phyloP scores from a whole-genome alignment of 2,888 invertebrate species.

The Barypeithes pellucidus region DNA sequence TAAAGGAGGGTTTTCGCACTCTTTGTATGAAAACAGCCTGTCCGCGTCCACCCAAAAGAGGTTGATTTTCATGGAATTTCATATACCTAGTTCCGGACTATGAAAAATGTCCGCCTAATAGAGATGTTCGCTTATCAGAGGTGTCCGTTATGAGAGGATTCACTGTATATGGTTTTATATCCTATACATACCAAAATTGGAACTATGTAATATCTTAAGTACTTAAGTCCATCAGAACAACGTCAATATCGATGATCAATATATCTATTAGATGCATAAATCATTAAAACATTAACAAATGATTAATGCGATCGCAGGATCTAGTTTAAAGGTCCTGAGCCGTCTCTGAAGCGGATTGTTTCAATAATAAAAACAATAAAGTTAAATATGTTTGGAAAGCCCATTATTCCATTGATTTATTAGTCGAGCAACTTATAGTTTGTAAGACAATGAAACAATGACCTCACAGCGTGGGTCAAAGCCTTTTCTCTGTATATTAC shows the following conservation, averaged over 20 bases:
- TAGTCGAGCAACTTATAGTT: conserved; percentile 43
- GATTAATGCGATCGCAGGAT: conserved; percentile 37
- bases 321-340: conserved; percentile 37
- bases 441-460: conserved; percentile 52
- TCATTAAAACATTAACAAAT: conserved; percentile 25
- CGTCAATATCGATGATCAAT: not conserved
- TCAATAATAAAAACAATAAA: conserved; percentile 50
- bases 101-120: too few species aligned
- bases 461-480: conserved; percentile 45
- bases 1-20: too few species aligned
- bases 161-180: too few species aligned
- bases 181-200: too few species aligned
- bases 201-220: too few species aligned
- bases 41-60: too few species aligned
- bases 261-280: not conserved
- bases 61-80: too few species aligned
- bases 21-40: too few species aligned
- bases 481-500: conserved; percentile 35
- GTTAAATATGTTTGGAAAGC: conserved; percentile 50
- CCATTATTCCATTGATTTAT: conserved; percentile 49
- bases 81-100: too few species aligned
- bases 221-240: too few species aligned
- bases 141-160: too few species aligned
- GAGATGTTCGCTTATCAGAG: too few species aligned
- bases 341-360: conserved; percentile 37